Evolutionary conservation across 2,113 vertebrate species (phyloP).

Genomic region (Aphelocoma coerulescens): DNA sequence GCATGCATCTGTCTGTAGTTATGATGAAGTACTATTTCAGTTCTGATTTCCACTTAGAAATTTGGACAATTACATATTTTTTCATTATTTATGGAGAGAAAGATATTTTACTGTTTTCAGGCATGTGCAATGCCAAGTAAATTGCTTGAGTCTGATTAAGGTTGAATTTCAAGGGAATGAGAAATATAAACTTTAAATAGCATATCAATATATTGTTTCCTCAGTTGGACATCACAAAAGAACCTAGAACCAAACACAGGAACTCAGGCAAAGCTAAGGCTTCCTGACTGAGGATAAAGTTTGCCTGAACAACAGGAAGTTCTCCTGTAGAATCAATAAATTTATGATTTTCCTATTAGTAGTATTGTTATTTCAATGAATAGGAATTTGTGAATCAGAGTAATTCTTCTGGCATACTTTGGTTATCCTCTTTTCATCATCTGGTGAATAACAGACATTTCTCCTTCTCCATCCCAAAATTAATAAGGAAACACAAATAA

Average conservation of each 20-base stretch:
- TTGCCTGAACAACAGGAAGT: background rate
- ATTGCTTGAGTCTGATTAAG: background rate
- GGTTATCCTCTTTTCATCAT: background rate
- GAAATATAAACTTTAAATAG: background rate
- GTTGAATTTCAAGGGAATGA: background rate
- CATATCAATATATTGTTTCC: background rate
- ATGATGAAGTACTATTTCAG: background rate
- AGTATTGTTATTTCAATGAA: background rate
- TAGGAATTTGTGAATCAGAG: background rate
- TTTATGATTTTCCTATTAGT: background rate
- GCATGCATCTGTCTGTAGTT: background rate
- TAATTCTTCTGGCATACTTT: background rate
- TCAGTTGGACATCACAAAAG: background rate
- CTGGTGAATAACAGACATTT: background rate
- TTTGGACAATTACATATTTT: background rate
- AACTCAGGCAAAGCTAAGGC: background rate
- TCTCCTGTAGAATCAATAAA: background rate
- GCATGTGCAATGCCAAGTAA: background rate
- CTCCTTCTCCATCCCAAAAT: background rate
- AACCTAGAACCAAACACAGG: background rate
- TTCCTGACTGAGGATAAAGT: background rate
- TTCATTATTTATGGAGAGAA: background rate
- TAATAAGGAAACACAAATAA: background rate
- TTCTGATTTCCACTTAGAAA: conserved; percentile 34
- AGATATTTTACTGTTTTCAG: background rate